Evolutionary conservation across 2,113 vertebrate species (phyloP).

Genomic region (Theristicus caerulescens): DNA sequence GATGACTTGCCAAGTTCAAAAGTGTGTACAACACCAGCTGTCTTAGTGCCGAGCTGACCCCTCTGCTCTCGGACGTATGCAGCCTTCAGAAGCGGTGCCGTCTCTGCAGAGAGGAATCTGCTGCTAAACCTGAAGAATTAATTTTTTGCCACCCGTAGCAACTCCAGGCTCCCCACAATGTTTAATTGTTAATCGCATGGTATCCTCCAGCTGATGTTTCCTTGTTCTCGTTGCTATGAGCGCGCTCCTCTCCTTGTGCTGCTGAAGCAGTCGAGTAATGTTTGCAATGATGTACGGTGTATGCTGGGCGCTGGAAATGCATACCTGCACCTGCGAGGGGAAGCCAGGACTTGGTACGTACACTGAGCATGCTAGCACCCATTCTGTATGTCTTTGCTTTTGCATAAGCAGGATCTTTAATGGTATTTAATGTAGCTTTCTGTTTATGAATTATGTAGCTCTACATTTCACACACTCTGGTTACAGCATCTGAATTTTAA

Average conservation of each 20-base stretch:
- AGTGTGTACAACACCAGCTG: not conserved
- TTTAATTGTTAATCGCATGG: not conserved
- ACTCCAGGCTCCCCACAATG: not conserved
- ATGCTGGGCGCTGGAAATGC: not conserved
- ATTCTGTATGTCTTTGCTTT: not conserved
- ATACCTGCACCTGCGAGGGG: accelerated
- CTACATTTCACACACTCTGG: not conserved
- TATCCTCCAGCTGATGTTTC: not conserved
- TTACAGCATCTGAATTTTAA: not conserved
- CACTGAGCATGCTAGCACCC: not conserved
- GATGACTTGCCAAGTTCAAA: not conserved
- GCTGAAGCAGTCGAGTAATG: not conserved
- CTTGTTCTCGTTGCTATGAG: not conserved
- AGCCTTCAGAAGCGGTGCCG: not conserved
- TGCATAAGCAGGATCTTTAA: not conserved
- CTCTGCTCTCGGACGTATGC: accelerated
- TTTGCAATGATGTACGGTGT: accelerated
- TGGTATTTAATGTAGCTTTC: slow-evolving; percentile 12
- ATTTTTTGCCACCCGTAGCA: not conserved
- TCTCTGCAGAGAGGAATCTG: not conserved
- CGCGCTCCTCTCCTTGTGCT: not conserved
- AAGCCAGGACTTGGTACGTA: not conserved
- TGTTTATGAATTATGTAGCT: not conserved
- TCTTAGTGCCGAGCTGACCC: not conserved
- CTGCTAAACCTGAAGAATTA: not conserved